These are phyloP conservation scores for Eriocheir sinensis DNA, from an alignment of 1,140 invertebrate genomes.

Conservation along the genomic window DNA sequence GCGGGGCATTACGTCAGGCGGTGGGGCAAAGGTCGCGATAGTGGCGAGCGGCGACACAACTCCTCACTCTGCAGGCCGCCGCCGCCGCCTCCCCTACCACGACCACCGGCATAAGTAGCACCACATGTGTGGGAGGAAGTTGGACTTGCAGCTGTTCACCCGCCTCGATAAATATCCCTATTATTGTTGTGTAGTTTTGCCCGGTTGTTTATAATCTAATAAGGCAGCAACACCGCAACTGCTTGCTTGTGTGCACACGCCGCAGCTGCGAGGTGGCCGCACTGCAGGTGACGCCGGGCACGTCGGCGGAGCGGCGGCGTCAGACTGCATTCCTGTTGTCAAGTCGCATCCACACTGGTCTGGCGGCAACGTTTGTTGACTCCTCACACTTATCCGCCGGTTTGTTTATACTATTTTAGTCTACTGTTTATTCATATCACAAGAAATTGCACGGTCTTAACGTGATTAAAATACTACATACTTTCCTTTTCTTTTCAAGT, in stretches of 20 bases:
- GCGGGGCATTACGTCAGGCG: not conserved
- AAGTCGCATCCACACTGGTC: constrained; percentile 1
- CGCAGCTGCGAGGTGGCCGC: not conserved
- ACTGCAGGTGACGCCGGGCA: not conserved
- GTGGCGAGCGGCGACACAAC: not conserved
- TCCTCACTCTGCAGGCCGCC: not conserved
- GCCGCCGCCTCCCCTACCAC: no score
- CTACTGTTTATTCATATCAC: no score
- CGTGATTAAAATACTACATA: no score
- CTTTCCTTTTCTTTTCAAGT: no score
- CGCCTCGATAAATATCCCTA: not conserved
- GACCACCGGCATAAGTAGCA: not conserved
- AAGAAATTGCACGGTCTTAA: no score
- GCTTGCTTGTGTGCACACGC: not conserved
- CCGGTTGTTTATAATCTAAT: constrained; percentile 6
- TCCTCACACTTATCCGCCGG: not conserved
- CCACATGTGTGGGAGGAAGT: not conserved
- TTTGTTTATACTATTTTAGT: no score
- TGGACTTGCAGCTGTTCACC: not conserved
- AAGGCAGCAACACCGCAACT: constrained; percentile 11
- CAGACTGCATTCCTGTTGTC: constrained; percentile 4
- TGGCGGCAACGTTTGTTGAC: not conserved
- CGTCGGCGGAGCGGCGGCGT: not conserved
- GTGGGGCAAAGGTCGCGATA: constrained; percentile 19
- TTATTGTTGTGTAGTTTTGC: constrained; percentile 6